Base-by-base conservation (phyloP, 2,113 vertebrate genomes). In the Oreotrochilus melanogaster region DNA sequence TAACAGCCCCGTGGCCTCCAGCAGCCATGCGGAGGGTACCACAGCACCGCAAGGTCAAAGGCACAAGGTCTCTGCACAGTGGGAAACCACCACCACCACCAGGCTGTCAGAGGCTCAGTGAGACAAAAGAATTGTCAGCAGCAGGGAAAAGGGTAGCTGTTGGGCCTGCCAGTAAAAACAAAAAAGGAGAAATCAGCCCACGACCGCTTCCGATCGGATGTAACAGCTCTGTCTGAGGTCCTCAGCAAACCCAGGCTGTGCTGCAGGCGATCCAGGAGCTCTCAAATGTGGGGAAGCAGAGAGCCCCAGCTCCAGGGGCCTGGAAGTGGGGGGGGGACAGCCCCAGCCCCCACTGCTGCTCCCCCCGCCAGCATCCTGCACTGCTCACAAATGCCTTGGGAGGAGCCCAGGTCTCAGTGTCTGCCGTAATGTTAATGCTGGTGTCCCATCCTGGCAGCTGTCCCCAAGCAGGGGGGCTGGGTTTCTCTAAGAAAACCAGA, bases 131-230 rank as follows among this genome's bases (percentile, higher is more conserved):
- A 70, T 35, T 73, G 90, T 93, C 88, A 95, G 91, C 86, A 83
- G 51, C 5, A 2, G 48, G 67, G 76, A 84, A 88, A 71, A 96
- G 80, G 83, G 79, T 86, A 91, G 91, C 86, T 93, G 94, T 42
- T 54, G 69, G 33, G 53, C 56, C 79, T 92, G 91, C 94, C 92
- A 97, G 75, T 86, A 96, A 95, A 96, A 96, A 78, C 93, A 96
- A 64, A 88, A 86, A 89, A 85, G 78, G 79, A 92, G 84, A 95
- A 92, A 95, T 53, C 72, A 76, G 89, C 81, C 69, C 66, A 71
- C 81, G 51, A 53, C 72, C 0, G 5, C 93, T 95, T 95, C 86
- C 86, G 73, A 92, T 91, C 53, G 61, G 94, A 94, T 81, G 75
- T 91, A 80, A 84, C 88, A 87, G 76, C 5, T 7, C 78, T 61